Evolutionary conservation across 2,797 vertebrate genomes (phyloP).

Genomic region (Garrulus glandarius): DNA sequence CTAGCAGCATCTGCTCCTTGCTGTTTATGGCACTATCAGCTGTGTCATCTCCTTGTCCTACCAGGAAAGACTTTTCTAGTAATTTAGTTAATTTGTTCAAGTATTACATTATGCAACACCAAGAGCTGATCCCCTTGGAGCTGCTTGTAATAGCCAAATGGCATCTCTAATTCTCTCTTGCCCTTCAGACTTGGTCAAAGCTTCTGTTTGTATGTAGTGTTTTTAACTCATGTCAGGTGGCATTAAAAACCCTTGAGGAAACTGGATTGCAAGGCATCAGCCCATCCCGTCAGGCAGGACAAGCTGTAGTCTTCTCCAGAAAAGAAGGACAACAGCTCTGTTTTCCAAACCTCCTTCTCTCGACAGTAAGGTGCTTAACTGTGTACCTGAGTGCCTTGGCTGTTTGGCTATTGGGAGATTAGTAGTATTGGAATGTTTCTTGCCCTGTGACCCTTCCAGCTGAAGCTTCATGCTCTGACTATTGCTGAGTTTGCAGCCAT

Average conservation of each 20-base stretch:
- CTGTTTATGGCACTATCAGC: not conserved
- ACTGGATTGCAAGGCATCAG: not conserved
- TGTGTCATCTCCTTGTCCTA: slow-evolving; percentile 44
- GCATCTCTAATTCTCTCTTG: not conserved
- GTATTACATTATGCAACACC: slow-evolving; percentile 38
- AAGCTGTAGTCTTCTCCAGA: not conserved
- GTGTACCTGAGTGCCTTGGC: not conserved
- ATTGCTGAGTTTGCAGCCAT: not conserved
- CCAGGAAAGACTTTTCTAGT: slow-evolving; percentile 46
- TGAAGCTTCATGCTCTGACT: not conserved
- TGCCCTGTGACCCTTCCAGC: not conserved
- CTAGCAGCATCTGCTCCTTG: not conserved
- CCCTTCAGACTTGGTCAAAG: slow-evolving; percentile 2
- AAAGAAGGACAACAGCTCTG: not conserved
- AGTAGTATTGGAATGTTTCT: not conserved
- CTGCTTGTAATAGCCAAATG: not conserved
- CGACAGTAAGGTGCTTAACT: not conserved
- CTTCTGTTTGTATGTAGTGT: not conserved
- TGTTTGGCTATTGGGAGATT: fast-evolving
- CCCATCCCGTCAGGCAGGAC: not conserved
- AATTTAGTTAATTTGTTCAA: slow-evolving; percentile 47
- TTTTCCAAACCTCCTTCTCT: not conserved
- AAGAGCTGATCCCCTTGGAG: slow-evolving; percentile 24
- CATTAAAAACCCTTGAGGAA: not conserved
- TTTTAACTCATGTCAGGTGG: not conserved